phyloP scores from a whole-genome alignment of 1,140 invertebrate genomes.

The Zophobas atratus region DNA sequence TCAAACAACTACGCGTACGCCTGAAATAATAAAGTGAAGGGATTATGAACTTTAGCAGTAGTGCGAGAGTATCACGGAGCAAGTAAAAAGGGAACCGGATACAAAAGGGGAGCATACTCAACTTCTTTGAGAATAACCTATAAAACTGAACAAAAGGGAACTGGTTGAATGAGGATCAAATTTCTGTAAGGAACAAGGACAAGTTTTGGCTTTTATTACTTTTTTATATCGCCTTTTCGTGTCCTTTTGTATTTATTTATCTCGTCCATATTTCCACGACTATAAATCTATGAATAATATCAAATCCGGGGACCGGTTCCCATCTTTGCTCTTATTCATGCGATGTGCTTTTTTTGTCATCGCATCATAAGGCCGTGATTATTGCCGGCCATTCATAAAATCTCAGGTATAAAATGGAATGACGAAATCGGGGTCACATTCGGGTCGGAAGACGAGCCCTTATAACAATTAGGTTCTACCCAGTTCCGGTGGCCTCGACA shows the following conservation, averaged over 20 bases:
- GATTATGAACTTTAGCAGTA: conserved; percentile 40
- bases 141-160: conserved; percentile 39
- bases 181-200: conserved; percentile 40
- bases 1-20: conserved; percentile 31
- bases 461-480: conserved; percentile 26
- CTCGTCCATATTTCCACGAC: conserved; percentile 36
- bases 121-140: conserved; percentile 43
- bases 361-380: neutral
- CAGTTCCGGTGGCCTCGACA: conserved; percentile 34
- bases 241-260: conserved; percentile 40
- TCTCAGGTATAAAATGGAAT: conserved; percentile 19
- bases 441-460: conserved; percentile 36
- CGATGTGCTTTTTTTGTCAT: neutral
- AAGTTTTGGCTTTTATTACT: conserved; percentile 42
- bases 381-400: conserved; percentile 14
- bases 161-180: conserved; percentile 42
- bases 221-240: conserved; percentile 42
- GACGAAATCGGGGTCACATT: conserved; percentile 26
- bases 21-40: conserved; percentile 42
- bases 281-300: conserved; percentile 44
- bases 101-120: conserved; percentile 35
- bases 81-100: conserved; percentile 38
- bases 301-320: neutral
- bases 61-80: conserved; percentile 32
- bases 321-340: neutral